phyloP scores from a whole-genome alignment of 2,113 vertebrate genomes.

The Hiodon tergisus region DNA sequence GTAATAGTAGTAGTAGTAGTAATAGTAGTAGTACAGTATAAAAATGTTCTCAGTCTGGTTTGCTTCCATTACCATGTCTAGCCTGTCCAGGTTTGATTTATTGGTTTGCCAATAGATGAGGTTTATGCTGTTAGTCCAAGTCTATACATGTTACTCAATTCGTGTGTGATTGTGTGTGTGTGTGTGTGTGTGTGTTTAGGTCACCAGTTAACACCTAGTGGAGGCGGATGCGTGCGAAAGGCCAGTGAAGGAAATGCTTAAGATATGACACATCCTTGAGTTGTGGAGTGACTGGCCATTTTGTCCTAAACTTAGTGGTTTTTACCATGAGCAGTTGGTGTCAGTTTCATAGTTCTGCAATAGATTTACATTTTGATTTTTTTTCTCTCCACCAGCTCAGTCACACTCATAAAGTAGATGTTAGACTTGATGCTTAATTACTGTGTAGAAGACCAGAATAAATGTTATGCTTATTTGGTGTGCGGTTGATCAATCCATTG shows the following conservation, averaged over 20 bases:
- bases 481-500: conserved; percentile 68
- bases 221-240: conserved; percentile 28
- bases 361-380: conserved; percentile 13
- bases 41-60: conserved; percentile 62
- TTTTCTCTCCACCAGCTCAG: conserved; percentile 60
- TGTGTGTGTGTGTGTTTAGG: conserved; percentile 54
- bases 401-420: conserved; percentile 64
- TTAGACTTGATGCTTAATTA: conserved; percentile 68
- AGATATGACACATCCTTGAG: conserved; percentile 8
- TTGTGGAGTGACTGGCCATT: neutral
- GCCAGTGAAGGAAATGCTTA: conserved; percentile 23
- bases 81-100: conserved; percentile 47
- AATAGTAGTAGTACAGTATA: conserved; percentile 48
- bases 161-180: conserved; percentile 41
- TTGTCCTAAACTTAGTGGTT: neutral
- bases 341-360: too few species aligned
- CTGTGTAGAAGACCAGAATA: conserved; percentile 65
- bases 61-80: conserved; percentile 46
- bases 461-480: conserved; percentile 67
- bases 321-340: conserved; percentile 25
- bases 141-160: conserved; percentile 58
- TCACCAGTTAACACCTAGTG: conserved; percentile 35
- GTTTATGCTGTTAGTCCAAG: conserved; percentile 50
- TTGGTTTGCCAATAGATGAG: conserved; percentile 43
- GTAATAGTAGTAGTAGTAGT: neutral